These are phyloP conservation scores for Tetheella fluctuosa DNA, from an alignment of 2,888 invertebrate species.

Conservation along the genomic window DNA sequence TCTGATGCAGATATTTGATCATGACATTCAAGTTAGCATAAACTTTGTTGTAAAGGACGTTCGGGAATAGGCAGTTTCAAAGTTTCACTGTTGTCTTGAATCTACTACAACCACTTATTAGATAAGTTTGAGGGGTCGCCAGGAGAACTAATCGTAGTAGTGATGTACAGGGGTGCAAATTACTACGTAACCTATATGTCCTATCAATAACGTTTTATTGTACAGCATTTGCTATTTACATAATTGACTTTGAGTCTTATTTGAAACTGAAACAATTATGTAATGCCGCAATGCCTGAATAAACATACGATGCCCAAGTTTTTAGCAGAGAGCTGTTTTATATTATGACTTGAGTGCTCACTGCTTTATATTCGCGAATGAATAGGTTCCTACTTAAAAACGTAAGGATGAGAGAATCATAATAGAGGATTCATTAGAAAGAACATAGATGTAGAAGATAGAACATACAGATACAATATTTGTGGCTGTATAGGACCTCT, in stretches of 20 bases:
- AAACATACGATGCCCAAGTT: not conserved
- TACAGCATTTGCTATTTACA: no score
- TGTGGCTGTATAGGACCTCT: no score
- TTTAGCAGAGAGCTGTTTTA: not conserved
- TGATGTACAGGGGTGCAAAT: no score
- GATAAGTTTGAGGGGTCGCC: not conserved
- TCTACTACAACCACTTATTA: not conserved
- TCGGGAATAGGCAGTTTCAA: not conserved
- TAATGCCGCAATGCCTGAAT: not conserved
- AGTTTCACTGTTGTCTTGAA: slow-evolving; percentile 3
- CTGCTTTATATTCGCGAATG: no score
- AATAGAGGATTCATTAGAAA: no score
- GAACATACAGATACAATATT: no score
- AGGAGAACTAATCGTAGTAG: not conserved
- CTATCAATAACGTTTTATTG: not conserved
- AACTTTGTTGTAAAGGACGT: not conserved
- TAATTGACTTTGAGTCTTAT: not conserved
- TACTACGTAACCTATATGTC: not conserved
- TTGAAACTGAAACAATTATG: not conserved
- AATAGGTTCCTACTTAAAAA: not conserved
- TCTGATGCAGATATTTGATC: not conserved
- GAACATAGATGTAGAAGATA: no score
- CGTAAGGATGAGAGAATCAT: no score
- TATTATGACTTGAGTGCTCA: not conserved
- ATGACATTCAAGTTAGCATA: not conserved